Evolutionary conservation across 2,888 invertebrate species (phyloP).

Genomic region (Philereme vetulata): DNA sequence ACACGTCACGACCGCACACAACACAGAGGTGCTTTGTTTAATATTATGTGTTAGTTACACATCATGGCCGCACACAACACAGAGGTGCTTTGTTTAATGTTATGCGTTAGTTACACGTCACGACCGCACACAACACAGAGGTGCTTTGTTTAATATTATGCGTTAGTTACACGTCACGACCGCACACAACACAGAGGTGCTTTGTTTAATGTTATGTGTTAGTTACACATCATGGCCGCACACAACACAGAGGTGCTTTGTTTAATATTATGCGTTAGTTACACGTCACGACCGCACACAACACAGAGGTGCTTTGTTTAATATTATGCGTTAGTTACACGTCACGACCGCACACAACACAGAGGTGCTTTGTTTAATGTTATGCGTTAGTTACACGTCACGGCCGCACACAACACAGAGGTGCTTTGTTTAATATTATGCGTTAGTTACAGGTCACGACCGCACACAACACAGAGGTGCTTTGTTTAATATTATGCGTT

Average conservation of each 20-base stretch:
- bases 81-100: conserved; percentile 11
- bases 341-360: conserved; percentile 19
- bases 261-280: conserved; percentile 14
- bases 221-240: conserved; percentile 21
- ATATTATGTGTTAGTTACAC: conserved; percentile 15
- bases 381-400: conserved; percentile 19
- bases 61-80: conserved; percentile 19
- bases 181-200: conserved; percentile 14
- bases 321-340: conserved; percentile 15
- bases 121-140: conserved; percentile 12
- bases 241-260: conserved; percentile 9
- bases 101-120: conserved; percentile 19
- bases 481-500: conserved; percentile 10
- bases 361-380: conserved; percentile 11
- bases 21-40: conserved; percentile 8
- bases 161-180: conserved; percentile 20
- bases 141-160: conserved; percentile 10
- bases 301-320: conserved; percentile 8
- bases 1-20: conserved; percentile 21
- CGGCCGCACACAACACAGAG: conserved; percentile 11
- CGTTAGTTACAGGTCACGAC: conserved; percentile 19
- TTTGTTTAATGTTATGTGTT: conserved; percentile 10
- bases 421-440: conserved; percentile 10
- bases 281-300: conserved; percentile 21
- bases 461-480: conserved; percentile 14